Conservation (phyloP, 2,797 vertebrate species). For the Gastrophryne carolinensis region DNA sequence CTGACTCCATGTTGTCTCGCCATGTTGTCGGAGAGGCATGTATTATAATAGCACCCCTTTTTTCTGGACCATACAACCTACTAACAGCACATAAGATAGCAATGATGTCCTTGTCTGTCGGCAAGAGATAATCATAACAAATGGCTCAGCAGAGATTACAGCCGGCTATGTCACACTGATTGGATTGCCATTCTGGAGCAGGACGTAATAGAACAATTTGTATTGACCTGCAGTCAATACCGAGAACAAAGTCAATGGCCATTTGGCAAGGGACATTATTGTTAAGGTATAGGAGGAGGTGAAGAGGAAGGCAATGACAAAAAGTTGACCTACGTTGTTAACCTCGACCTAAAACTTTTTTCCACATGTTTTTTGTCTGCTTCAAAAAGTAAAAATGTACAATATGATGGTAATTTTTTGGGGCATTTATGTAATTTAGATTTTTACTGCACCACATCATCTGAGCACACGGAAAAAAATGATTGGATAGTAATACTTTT, state of each 20-base stretch:
- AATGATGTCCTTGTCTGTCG: conserved; percentile 49
- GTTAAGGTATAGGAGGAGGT: background rate
- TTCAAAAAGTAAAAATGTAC: background rate
- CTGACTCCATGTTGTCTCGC: conserved; percentile 34
- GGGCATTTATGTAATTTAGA: background rate
- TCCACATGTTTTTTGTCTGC: too few relatives aligned
- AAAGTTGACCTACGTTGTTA: conserved; percentile 36
- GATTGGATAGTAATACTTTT: too few relatives aligned
- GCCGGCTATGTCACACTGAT: conserved; percentile 36
- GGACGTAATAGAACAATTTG: conserved; percentile 47
- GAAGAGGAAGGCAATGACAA: conserved; percentile 25
- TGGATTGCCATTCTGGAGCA: conserved; percentile 33
- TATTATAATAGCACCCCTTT: conserved; percentile 17
- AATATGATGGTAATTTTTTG: background rate
- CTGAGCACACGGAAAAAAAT: background rate
- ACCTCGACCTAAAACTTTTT: too few relatives aligned
- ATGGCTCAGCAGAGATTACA: conserved; percentile 44
- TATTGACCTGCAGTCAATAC: conserved; percentile 44
- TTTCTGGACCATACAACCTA: conserved; percentile 15
- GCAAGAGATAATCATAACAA: conserved; percentile 49
- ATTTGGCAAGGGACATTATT: conserved; percentile 36
- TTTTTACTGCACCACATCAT: background rate
- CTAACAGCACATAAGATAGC: conserved; percentile 38
- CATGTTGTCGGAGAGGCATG: conserved; percentile 17
- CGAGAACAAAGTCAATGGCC: conserved; percentile 28